Percentiles rank a stretch among this genome's conserved stretches.
Evolutionary conservation across 1,140 invertebrate genomes (phyloP).

Genomic region (Cataglyphis hispanica): DNA sequence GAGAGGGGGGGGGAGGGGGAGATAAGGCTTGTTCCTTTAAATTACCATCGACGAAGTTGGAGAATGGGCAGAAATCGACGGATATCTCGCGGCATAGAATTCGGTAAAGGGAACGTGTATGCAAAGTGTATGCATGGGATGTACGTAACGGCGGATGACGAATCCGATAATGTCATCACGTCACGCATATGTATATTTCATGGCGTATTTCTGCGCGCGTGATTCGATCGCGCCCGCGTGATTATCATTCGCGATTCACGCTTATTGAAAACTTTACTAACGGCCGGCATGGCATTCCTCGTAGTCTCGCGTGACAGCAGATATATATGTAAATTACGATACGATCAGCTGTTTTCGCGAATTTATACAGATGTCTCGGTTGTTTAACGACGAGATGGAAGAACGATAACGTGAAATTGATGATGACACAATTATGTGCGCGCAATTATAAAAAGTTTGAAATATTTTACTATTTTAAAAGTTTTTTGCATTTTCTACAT

Average conservation of each 20-base stretch:
- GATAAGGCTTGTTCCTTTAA: constrained; percentile 8
- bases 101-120: constrained; percentile 10
- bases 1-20: too few species aligned
- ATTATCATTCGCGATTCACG: not conserved
- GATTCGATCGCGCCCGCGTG: not conserved
- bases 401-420: not conserved
- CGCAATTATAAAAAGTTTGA: not conserved
- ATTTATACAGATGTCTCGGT: constrained; percentile 10
- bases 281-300: not conserved
- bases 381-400: not conserved
- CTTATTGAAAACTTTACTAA: constrained; percentile 53
- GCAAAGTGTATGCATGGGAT: not conserved
- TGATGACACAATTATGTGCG: not conserved
- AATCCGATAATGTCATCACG: constrained; percentile 36
- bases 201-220: not conserved
- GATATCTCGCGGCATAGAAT: constrained; percentile 6
- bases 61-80: not conserved
- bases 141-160: not conserved
- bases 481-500: not conserved
- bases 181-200: constrained; percentile 27
- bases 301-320: constrained; percentile 37
- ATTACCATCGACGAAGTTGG: constrained; percentile 20
- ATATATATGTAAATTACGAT: constrained; percentile 3
- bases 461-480: not conserved
- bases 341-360: not conserved